phyloP scores from a whole-genome alignment of 2,797 vertebrate species.

The Botia kubotai region DNA sequence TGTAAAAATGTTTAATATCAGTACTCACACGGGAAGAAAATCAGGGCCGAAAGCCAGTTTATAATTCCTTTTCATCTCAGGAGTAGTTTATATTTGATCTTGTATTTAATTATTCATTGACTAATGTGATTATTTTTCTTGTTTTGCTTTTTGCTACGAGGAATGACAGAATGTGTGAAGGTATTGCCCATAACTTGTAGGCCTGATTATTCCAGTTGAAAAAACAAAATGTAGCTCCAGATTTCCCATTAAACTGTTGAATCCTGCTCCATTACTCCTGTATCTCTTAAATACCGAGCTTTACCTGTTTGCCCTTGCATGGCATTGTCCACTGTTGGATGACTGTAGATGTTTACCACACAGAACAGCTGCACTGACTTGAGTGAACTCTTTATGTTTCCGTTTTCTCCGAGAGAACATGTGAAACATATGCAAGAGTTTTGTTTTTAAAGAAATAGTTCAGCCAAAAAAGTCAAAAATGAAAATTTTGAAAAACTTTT shows the following conservation, averaged over 20 bases:
- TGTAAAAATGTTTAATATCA: constrained; percentile 1
- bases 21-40: background rate
- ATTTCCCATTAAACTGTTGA: background rate
- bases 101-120: constrained; percentile 32
- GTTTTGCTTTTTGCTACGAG: constrained; percentile 38
- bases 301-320: background rate
- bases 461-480: no score
- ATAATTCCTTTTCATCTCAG: constrained; percentile 2
- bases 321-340: background rate
- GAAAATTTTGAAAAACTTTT: no score
- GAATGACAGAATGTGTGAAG: constrained; percentile 35
- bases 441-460: constrained; percentile 29
- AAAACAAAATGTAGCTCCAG: constrained; percentile 4
- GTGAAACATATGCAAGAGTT: constrained; percentile 26
- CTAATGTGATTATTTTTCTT: constrained; percentile 28
- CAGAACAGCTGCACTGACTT: constrained; percentile 15
- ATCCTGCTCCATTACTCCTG: background rate
- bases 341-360: constrained; percentile 16
- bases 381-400: constrained; percentile 24
- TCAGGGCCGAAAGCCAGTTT: background rate
- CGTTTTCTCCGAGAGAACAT: constrained; percentile 28
- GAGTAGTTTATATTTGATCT: constrained; percentile 11
- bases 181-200: constrained; percentile 18
- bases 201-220: constrained; percentile 3
- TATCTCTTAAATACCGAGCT: background rate